Evolutionary conservation across 1,140 invertebrate genomes (phyloP).

Genomic region (Metopolophium dirhodum): DNA sequence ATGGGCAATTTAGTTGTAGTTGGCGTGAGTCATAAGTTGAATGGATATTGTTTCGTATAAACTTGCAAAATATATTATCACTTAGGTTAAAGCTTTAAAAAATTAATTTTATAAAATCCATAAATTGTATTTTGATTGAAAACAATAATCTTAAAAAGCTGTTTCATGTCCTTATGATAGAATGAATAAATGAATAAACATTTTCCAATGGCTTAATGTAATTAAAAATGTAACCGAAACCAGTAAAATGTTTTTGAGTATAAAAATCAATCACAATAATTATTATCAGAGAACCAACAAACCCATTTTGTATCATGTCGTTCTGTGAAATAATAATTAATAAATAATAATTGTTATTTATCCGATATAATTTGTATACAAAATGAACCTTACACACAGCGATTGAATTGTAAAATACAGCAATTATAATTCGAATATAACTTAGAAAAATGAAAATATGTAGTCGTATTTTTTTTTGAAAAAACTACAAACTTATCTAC

Average conservation of each 20-base stretch:
- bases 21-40: not conserved
- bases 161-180: not conserved
- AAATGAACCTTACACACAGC: not conserved
- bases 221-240: not conserved
- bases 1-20: not conserved
- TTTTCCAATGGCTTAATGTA: not conserved
- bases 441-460: no score
- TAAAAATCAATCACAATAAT: no score
- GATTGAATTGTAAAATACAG: not conserved
- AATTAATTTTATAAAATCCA: not conserved
- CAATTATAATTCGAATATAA: no score
- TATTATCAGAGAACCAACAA: no score
- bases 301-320: not conserved
- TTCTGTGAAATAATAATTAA: not conserved
- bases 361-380: not conserved
- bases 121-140: not conserved
- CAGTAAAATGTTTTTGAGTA: not conserved
- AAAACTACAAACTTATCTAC: no score
- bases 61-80: not conserved
- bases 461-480: no score
- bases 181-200: not conserved
- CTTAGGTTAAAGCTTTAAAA: not conserved
- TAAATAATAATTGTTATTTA: not conserved
- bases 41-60: not conserved
- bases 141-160: not conserved